Evolutionary conservation across 1,140 invertebrate species (phyloP), one percentile per base, ranked within the genome.

Genomic region (Caerostris darwini): DNA sequence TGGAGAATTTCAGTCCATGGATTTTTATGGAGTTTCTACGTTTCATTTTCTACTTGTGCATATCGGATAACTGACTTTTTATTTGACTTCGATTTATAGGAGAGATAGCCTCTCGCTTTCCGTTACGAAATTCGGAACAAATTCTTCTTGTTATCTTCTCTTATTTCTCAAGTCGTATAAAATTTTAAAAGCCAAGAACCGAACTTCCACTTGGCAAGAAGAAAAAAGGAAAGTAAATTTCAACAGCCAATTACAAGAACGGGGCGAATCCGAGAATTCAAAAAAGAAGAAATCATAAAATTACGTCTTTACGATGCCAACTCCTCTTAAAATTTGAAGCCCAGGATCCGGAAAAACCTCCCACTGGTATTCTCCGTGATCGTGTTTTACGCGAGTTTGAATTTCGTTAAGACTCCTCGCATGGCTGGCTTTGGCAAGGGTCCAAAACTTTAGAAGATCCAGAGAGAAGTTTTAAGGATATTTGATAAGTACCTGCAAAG

Each of bases 341-440:
- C 57, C 19, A 57, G 88, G 34, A 81, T n/a, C 90, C 58, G 17
- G 88, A 77, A 67, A 59, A 91, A n/a, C 53, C 53, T 82, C 90
- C 69, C 54, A 59, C 77, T 58, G 56, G 54, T 71, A 50, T 50
- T 81, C 12, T n/a, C n/a, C 19, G 64, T 90, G 53, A 91, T 91
- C 90, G 69, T 71, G 90, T 91, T 91, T 91, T 85, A 93, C 92
- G 82, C 83, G 67, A 53, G 82, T 87, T 87, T 93, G 92, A 71
- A 87, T 87, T 67, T 92, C 19, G 14, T 64, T 58, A 58, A 77
- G 92, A 53, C 58, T 83, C 81, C 54, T 17, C 53, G 81, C 57
- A 58, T 85, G 59, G 19, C 58, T 77, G 88, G 14, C 4, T 82
- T 81, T 91, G 90, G 90, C 90, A 91, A n/a, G 10, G 19, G 17